phyloP scores from a whole-genome alignment of 1,140 invertebrate genomes.

The Tetraneura akinire region DNA sequence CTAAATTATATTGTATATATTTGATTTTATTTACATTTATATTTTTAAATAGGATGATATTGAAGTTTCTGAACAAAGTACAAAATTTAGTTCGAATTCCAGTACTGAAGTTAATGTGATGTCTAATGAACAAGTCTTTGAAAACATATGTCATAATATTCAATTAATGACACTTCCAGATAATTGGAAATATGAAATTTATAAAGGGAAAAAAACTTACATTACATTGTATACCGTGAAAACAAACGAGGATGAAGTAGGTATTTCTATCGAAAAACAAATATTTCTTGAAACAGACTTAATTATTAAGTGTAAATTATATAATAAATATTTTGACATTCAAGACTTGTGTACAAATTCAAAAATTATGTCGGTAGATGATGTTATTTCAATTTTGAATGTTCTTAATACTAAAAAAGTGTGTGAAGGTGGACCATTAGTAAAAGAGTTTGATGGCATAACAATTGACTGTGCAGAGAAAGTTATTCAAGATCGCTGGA shows the following conservation, averaged over 20 bases:
- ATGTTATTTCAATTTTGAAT: not conserved
- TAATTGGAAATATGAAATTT: slow-evolving; percentile 5
- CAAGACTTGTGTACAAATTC: not conserved
- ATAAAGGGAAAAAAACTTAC: not conserved
- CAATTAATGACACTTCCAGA: not conserved
- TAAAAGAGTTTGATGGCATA: not conserved
- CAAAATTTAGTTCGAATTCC: not conserved
- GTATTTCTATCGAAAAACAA: not conserved
- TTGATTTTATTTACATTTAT: slow-evolving; percentile 1
- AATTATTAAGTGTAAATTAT: not conserved
- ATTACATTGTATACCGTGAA: not conserved
- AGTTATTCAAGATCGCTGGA: not conserved
- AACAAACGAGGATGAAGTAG: not conserved
- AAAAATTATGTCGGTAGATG: not conserved
- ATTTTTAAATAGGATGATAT: not conserved
- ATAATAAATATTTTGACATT: too few species aligned
- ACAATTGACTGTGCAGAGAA: not conserved
- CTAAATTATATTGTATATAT: too few species aligned
- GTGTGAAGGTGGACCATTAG: not conserved
- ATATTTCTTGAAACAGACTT: not conserved
- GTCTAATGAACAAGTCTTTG: not conserved
- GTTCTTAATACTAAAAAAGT: not conserved
- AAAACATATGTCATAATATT: not conserved
- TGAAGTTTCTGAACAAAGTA: not conserved
- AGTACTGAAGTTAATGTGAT: not conserved